Base-by-base conservation (phyloP, 2,113 vertebrate species). In the Rhea americana region DNA sequence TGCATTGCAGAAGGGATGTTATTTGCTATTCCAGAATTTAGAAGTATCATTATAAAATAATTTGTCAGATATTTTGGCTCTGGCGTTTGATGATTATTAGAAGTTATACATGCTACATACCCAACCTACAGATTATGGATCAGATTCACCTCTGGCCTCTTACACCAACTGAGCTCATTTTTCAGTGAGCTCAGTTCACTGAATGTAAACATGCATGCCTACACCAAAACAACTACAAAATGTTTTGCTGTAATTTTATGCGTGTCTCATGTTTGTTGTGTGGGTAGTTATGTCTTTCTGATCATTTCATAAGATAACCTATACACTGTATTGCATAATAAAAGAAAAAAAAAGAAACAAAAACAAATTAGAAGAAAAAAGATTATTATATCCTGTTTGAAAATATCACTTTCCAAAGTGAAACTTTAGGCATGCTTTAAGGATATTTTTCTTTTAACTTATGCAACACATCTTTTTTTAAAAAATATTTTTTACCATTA, bases 321-420 rank as follows among this genome's bases (percentile, higher is more conserved):
- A 51, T 3, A 35, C 47, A 35, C 68, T 24, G 3, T 53, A 93
- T 70, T 87, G 45, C 24, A 25, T 62, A 77, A 82, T n/a, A 83
- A 65, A 73, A 58, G 55, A 5, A 87, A 76, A 87, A 73, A 87
- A 75, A 78, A 35, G 24, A 75, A 70, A 30, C 0, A 4, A 63
- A 48, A 7, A 53, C 3, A 37, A 8, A 82, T 89, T 82, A 48
- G 26, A 55, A 35, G 4, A 68, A 71, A 68, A 82, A 75, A 45
- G 1, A 7, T n/a, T 63, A 11, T 63, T 20, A 18, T 13, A n/a
- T 37, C 30, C 55, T 87, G 82, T 87, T 76, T 89, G 37, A 35
- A 93, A 90, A 89, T 50, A 95, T 9, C 50, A 55, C 24, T 87
- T 92, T 66, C 30, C 26, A 89, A 87, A 91, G 84, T 55, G 90